These are phyloP conservation scores for Marisa cornuarietis DNA, from an alignment of 1,140 invertebrate genomes.

Conservation along the genomic window DNA sequence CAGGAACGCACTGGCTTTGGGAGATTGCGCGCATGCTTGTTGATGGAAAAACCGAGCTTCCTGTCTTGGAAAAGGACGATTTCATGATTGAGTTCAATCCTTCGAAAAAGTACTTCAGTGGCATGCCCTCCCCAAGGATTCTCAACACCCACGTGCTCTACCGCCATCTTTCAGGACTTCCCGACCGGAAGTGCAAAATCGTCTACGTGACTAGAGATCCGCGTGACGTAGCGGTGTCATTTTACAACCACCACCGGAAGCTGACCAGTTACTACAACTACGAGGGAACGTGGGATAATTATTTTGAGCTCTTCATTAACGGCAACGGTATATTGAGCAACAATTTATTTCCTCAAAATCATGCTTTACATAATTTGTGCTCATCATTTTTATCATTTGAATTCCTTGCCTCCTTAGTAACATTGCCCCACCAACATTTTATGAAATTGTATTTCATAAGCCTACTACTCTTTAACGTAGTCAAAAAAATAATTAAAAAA, in stretches of 20 bases:
- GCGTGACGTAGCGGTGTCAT: constrained; percentile 44
- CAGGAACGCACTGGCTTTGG: constrained; percentile 57
- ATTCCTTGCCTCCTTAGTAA: neutral
- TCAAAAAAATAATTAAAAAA: too few relatives aligned
- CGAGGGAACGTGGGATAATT: constrained; percentile 46
- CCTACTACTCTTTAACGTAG: neutral
- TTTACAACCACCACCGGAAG: constrained; percentile 41
- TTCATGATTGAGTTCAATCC: constrained; percentile 34
- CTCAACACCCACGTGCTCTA: constrained; percentile 48
- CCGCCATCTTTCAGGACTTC: constrained; percentile 35
- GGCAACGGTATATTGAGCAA: constrained; percentile 38
- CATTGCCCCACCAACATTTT: neutral
- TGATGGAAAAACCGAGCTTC: constrained; percentile 35
- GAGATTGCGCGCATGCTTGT: constrained; percentile 46
- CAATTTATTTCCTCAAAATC: too few relatives aligned
- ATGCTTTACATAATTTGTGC: too few relatives aligned
- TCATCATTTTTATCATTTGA: too few relatives aligned
- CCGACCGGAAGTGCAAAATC: constrained; percentile 39
- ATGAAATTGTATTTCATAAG: neutral
- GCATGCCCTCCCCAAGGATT: constrained; percentile 44
- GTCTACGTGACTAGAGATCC: constrained; percentile 45
- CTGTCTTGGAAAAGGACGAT: constrained; percentile 33
- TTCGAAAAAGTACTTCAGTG: neutral
- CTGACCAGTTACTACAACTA: constrained; percentile 43
- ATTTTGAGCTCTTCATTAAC: constrained; percentile 37